phyloP scores from a whole-genome alignment of 2,113 vertebrate genomes.

The Sceloporus undulatus region DNA sequence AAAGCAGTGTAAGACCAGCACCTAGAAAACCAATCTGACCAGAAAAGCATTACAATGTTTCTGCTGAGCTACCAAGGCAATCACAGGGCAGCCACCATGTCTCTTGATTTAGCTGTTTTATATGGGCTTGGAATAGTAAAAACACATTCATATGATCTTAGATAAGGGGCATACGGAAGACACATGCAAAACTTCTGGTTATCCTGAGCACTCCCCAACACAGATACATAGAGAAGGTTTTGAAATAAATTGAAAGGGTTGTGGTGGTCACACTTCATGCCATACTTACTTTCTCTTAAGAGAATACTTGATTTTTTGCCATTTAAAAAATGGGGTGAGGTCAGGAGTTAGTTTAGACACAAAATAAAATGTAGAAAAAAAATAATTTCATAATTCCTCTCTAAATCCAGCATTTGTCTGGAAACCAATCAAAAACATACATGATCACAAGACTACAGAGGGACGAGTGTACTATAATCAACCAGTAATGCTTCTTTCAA shows the following conservation, averaged over 20 bases:
- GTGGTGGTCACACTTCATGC: too few relatives aligned
- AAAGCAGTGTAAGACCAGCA: not conserved
- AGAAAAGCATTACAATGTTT: not conserved
- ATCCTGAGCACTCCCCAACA: not conserved
- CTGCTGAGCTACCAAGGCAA: not conserved
- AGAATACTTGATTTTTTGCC: not conserved
- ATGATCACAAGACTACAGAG: not conserved
- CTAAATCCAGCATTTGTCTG: not conserved
- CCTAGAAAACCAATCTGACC: not conserved
- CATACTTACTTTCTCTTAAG: too few relatives aligned
- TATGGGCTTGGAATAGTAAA: not conserved
- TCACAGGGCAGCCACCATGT: not conserved
- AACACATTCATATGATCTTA: not conserved
- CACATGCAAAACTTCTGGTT: not conserved
- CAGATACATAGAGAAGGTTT: not conserved
- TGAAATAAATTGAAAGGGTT: not conserved
- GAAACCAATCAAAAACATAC: not conserved
- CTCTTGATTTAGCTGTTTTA: not conserved
- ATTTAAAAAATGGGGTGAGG: not conserved
- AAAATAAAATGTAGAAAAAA: not conserved
- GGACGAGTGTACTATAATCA: not conserved
- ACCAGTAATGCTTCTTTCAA: not conserved
- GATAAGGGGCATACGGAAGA: not conserved
- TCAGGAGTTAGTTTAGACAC: not conserved
- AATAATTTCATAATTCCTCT: too few relatives aligned